Percentiles rank a stretch among this genome's conserved stretches.
Conservation (phyloP, 2,113 vertebrate species). For the Pseudorasbora parva region DNA sequence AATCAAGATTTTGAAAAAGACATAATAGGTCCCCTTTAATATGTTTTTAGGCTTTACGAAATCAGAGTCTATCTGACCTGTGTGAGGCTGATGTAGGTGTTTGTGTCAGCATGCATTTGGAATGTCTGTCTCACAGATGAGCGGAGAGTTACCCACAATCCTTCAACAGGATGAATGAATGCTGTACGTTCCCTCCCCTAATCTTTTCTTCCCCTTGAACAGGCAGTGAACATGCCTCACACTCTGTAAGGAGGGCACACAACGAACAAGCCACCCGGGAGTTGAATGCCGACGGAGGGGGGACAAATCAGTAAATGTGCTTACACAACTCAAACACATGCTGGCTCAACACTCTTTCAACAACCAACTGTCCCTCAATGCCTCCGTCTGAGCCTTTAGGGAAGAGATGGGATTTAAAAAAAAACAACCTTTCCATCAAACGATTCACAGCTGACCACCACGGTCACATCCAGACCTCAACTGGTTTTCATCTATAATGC, state of each 20-base stretch:
- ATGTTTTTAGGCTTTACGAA: neutral
- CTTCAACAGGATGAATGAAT: conserved; percentile 47
- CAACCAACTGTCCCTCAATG: conserved; percentile 48
- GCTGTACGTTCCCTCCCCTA: conserved; percentile 7
- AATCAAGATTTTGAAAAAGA: too few relatives aligned
- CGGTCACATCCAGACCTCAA: neutral
- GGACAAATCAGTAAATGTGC: conserved; percentile 41
- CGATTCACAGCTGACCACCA: conserved; percentile 10
- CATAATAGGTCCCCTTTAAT: neutral
- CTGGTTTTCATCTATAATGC: neutral
- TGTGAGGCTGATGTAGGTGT: neutral
- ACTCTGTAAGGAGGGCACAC: neutral
- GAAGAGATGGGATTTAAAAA: conserved; percentile 21
- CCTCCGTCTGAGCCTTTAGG: conserved; percentile 14
- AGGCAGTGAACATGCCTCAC: conserved; percentile 6
- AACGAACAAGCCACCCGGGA: conserved; percentile 27
- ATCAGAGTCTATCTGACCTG: neutral
- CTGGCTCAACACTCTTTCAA: conserved; percentile 49
- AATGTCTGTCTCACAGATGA: neutral
- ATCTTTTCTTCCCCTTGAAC: conserved; percentile 29
- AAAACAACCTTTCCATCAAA: conserved; percentile 33
- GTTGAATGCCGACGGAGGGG: neutral
- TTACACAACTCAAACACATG: conserved; percentile 49
- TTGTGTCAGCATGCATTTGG: neutral
- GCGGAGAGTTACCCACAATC: neutral